phyloP scores from a whole-genome alignment of 2,797 vertebrate genomes.

The Pantherophis vulpinus region DNA sequence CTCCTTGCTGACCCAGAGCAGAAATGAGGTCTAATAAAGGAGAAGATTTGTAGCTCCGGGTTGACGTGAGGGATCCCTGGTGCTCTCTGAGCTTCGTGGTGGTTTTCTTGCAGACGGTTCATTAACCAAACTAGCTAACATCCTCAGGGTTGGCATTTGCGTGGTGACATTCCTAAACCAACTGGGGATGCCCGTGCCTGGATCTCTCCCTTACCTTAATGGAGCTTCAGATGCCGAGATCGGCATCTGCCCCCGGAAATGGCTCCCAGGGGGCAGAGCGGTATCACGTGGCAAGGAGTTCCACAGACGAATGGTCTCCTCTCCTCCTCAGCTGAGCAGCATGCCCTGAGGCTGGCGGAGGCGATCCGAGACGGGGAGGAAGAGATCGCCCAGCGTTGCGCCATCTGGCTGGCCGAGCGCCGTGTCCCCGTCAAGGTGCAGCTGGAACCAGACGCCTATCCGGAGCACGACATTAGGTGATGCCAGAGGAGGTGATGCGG shows the following conservation, averaged over 20 bases:
- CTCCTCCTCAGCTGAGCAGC: constrained; percentile 73
- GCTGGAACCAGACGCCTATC: constrained; percentile 64
- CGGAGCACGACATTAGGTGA: constrained; percentile 74
- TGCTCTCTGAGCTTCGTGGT: no score
- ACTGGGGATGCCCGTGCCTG: background rate
- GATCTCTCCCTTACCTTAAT: background rate
- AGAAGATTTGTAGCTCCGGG: no score
- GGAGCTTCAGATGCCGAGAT: background rate
- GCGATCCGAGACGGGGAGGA: constrained; percentile 77
- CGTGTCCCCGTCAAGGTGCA: constrained; percentile 70
- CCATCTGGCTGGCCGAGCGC: constrained; percentile 70
- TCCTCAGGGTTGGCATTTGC: background rate
- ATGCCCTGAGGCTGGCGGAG: constrained; percentile 70
- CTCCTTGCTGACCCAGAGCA: background rate
- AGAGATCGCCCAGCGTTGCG: constrained; percentile 65
- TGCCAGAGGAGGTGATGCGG: background rate
- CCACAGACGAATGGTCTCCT: background rate
- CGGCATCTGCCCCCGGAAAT: no score
- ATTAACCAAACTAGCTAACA: no score
- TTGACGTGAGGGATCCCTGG: no score
- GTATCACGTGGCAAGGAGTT: background rate
- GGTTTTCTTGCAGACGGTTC: no score
- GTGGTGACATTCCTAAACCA: background rate
- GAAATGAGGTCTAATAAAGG: background rate
- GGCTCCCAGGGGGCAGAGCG: background rate